Evolutionary conservation across 2,113 vertebrate genomes (phyloP).

Genomic region (Papio anubis): DNA sequence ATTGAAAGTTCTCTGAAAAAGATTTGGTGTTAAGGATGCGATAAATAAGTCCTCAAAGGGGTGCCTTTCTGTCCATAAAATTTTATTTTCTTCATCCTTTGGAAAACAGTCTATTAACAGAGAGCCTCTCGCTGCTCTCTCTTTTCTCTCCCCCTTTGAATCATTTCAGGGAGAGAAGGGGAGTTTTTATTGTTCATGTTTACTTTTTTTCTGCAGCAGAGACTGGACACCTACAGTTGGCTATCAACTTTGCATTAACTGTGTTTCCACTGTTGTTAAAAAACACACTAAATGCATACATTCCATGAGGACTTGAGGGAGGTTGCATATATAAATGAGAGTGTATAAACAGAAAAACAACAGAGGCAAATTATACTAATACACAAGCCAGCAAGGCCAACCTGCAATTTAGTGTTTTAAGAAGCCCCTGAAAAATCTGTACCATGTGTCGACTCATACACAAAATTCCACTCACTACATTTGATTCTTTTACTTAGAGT

Average conservation of each 20-base stretch:
- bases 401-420: neutral
- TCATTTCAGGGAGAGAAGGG: neutral
- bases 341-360: neutral
- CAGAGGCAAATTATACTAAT: neutral
- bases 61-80: slow-evolving; percentile 38
- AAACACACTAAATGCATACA: neutral
- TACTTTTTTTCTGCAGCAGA: neutral
- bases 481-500: neutral
- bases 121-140: neutral
- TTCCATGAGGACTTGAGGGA: neutral
- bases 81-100: slow-evolving; percentile 49
- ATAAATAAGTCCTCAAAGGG: neutral
- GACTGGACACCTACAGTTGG: neutral
- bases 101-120: neutral
- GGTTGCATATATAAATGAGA: neutral
- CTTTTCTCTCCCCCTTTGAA: neutral
- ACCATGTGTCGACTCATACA: neutral
- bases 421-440: slow-evolving; percentile 12
- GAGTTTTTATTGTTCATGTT: neutral
- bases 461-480: neutral
- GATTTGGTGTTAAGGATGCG: neutral
- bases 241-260: neutral
- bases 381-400: neutral
- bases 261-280: neutral
- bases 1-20: slow-evolving; percentile 22